Base-by-base conservation (phyloP, 2,113 vertebrate genomes). In the Tapirus terrestris region DNA sequence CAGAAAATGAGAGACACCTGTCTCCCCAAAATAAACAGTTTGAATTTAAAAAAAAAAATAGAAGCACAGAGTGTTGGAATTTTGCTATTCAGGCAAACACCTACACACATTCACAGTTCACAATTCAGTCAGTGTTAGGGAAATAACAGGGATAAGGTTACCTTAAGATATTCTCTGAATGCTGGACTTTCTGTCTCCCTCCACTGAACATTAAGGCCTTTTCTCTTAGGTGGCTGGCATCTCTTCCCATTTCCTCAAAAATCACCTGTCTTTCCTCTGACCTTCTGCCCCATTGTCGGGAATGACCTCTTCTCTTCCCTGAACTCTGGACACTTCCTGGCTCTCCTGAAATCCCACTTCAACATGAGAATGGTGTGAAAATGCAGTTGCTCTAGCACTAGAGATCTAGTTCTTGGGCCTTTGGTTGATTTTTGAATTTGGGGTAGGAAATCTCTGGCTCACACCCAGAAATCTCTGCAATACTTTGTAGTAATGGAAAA, bases 331-430 rank as follows among this genome's bases (percentile, higher is more conserved):
- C 61, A 67, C 27, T 48, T 84, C 56, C 77, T 90, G 83, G 60
- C 65, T 97, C 51, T 61, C 45, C 98, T 94, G 80, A 97, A 98
- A 95, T 83, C 68, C 60, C 53, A 89, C 96, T 92, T 89, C 73
- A 51, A 39, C 0, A 13, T 0, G 0, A 94, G 63, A 67, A 93
- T 65, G 43, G 53, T 75, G 36, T 89, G 83, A 97, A 96, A 86
- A 70, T 51, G 9, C n/a, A 82, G 93, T 86, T 89, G 68, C 9
- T 79, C 31, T 76, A 95, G 97, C 63, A 3, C 13, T 70, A 83
- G 81, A 33, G 72, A 82, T 88, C 94, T 95, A 95, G 81, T 95
- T 89, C 70, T 56, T 84, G 91, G 97, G 92, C 83, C 61, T 93
- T 80, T 65, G 58, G 91, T 94, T 96, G 95, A 77, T 0, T 0